Conservation (phyloP, 2,113 vertebrate genomes). For the Pantherophis guttatus region DNA sequence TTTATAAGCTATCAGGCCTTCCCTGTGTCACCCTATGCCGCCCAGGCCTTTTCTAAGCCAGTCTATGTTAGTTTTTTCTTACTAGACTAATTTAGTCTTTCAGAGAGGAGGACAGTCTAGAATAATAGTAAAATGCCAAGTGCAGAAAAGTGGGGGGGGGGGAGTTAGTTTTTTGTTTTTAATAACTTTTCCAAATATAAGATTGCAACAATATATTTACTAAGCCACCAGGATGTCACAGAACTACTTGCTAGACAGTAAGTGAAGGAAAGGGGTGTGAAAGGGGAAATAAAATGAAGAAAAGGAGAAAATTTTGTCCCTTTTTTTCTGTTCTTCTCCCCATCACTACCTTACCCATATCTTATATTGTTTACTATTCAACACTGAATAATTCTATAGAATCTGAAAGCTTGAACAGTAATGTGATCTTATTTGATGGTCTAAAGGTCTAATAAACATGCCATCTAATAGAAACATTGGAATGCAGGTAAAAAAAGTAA, state of each 20-base stretch:
- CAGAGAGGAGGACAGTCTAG: neutral
- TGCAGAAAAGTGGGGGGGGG: neutral
- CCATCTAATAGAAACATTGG: neutral
- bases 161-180: neutral
- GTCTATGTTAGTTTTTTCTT: neutral
- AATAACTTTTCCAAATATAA: neutral
- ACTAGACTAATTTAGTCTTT: neutral
- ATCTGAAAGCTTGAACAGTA: neutral
- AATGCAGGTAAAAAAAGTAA: neutral
- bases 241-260: neutral
- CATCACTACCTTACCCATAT: neutral
- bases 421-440: neutral
- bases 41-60: neutral
- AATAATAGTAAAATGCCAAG: neutral
- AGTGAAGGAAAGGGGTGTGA: neutral
- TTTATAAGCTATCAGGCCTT: neutral
- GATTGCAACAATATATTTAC: neutral
- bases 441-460: neutral
- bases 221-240: neutral
- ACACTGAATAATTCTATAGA: neutral
- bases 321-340: neutral
- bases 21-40: neutral
- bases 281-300: neutral
- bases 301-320: neutral
- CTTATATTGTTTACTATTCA: neutral